Evolutionary conservation across 2,888 invertebrate species (phyloP), one percentile per base, ranked within the genome.

Genomic region (Lobophora halterata): DNA sequence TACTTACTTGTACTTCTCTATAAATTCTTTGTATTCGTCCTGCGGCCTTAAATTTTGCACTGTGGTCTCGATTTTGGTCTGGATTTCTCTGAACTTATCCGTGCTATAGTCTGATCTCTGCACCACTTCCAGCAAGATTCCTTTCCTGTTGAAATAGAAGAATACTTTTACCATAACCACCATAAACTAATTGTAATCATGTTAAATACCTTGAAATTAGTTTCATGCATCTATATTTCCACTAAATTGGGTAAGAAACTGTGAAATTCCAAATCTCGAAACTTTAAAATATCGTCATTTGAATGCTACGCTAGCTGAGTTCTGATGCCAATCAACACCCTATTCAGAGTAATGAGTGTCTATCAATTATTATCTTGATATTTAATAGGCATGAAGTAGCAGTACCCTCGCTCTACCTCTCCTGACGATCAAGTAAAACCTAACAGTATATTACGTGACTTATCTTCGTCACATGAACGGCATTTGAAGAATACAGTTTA

Each of bases 1-100:
- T 12, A 78, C 90, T 83, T 81, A 97, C 96, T 93, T 95, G 82
- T 95, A 92, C 81, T 95, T 95, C 65, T 94, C 94, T 46, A 95
- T 93, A 66, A 97, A 96, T 65, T 95, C 95, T 73, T 91, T 92
- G 71, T 97, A 97, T 77, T 97, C 97, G 54, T 95, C 95, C 46
- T 91, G 89, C 7, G 96, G 95, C 81, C 93, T 93, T 48, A 97
- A 91, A 46, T 90, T 90, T 65, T 94, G 93, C 52, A 97, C 91
- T 56, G 91, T 91, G 42, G 90, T 89, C 67, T 94, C 93, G 58
- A 96, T 92, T 66, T 92, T 91, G 59, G 89, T 90, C 71, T 95
- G 94, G 47, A 94, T 92, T 65, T 95, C 94, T 48, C 89, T 88
- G 69, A 95, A 96, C 73, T 95, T 93, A 52, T 95, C 93, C 6